phyloP scores from a whole-genome alignment of 2,888 invertebrate species.

The Brassicogethes aeneus region DNA sequence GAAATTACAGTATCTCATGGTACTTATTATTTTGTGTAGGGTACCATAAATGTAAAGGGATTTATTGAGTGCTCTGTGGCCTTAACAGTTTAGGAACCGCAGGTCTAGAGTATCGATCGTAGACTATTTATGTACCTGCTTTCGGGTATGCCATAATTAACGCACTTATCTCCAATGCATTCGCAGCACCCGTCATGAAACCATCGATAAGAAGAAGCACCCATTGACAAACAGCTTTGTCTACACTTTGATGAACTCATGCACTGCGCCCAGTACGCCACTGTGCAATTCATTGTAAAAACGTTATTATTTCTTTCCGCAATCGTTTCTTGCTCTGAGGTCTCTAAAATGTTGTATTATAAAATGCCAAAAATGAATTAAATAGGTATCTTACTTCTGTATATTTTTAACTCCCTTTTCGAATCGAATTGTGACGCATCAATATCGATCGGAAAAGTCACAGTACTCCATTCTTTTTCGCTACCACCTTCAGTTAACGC shows the following conservation, averaged over 20 bases:
- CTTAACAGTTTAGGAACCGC: no score
- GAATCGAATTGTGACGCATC: constrained; percentile 52
- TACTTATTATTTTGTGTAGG: no score
- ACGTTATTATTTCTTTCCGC: constrained; percentile 43
- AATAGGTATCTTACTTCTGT: constrained; percentile 53
- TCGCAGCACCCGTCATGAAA: constrained; percentile 94
- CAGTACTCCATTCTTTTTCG: constrained; percentile 69
- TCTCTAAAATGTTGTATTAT: constrained; percentile 45
- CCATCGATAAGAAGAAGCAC: constrained; percentile 79
- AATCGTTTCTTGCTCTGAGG: constrained; percentile 55
- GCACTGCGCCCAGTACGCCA: constrained; percentile 84
- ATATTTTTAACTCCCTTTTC: constrained; percentile 57
- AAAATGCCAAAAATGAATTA: neutral
- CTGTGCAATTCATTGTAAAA: constrained; percentile 80
- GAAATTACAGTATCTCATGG: no score
- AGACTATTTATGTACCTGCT: constrained; percentile 60
- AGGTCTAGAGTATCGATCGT: no score
- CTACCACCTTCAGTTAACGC: constrained; percentile 76
- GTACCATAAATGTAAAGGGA: no score
- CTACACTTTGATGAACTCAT: constrained; percentile 83
- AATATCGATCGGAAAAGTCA: constrained; percentile 72
- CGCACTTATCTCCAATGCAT: constrained; percentile 80
- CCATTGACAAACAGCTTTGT: constrained; percentile 73
- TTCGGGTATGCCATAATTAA: constrained; percentile 84
- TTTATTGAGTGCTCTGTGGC: no score